Percentiles rank a stretch among this genome's conserved stretches.
Conservation (phyloP, 2,797 vertebrate species). For the Vipera latastei region DNA sequence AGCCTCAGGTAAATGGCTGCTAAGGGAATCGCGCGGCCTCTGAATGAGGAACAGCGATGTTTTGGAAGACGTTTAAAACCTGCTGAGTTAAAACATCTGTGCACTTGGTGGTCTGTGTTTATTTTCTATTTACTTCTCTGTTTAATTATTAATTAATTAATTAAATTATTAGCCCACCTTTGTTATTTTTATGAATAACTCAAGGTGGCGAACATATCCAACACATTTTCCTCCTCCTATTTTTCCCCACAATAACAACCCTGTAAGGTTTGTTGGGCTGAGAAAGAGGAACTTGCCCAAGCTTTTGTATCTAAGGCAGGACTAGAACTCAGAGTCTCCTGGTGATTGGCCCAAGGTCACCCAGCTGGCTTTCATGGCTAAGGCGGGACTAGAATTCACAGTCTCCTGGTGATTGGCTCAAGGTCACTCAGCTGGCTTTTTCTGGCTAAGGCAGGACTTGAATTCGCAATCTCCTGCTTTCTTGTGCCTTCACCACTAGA, state of each 20-base stretch:
- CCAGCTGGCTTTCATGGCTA: too few species aligned
- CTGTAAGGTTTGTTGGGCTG: not conserved
- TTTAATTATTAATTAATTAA: not conserved
- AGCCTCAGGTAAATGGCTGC: constrained; percentile 84
- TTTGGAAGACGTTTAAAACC: not conserved
- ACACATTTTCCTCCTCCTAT: not conserved
- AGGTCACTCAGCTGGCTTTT: too few species aligned
- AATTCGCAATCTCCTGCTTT: not conserved
- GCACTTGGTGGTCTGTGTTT: not conserved
- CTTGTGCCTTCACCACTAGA: not conserved
- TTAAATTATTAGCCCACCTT: not conserved
- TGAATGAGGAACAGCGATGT: rapidly evolving
- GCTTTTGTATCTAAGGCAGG: too few species aligned
- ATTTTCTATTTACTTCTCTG: not conserved
- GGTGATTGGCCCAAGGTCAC: too few species aligned
- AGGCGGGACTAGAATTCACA: too few species aligned
- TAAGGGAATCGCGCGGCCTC: not conserved
- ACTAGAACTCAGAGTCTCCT: too few species aligned
- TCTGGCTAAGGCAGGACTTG: too few species aligned
- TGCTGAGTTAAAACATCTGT: not conserved
- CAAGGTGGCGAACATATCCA: not conserved
- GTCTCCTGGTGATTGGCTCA: too few species aligned
- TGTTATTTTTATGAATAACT: not conserved
- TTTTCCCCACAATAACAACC: not conserved
- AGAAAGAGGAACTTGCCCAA: not conserved